Percentiles rank a stretch among this genome's conserved stretches.
Conservation (phyloP, 1,140 invertebrate species). For the Aphidius ervi region DNA sequence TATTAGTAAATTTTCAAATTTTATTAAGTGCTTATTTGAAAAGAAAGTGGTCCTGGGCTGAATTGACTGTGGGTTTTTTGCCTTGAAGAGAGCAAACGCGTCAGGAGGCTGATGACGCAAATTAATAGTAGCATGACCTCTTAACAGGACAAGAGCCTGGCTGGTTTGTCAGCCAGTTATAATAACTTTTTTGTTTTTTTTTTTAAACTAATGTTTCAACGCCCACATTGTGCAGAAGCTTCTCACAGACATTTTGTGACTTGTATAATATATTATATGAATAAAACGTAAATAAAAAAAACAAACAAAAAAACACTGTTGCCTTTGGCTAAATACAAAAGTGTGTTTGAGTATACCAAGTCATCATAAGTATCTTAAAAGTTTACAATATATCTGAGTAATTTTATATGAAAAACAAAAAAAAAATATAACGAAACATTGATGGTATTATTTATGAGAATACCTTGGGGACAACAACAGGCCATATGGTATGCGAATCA, state of each 20-base stretch:
- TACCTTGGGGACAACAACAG: too few species aligned
- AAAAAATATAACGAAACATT: too few species aligned
- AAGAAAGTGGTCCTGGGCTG: too few species aligned
- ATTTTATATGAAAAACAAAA: too few species aligned
- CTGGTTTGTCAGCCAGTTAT: conserved; percentile 26
- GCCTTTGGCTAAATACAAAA: too few species aligned
- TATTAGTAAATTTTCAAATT: conserved; percentile 28
- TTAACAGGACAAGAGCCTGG: conserved; percentile 43
- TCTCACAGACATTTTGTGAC: too few species aligned
- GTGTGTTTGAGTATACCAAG: too few species aligned
- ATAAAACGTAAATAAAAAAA: neutral
- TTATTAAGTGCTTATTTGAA: too few species aligned
- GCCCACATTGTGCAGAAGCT: neutral
- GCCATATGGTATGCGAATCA: neutral
- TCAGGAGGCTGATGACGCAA: conserved; percentile 59
- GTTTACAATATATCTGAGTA: too few species aligned
- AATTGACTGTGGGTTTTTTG: conserved; percentile 47
- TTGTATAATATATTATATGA: neutral
- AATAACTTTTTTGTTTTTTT: conserved; percentile 51
- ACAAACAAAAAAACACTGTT: neutral
- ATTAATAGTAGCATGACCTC: conserved; percentile 60
- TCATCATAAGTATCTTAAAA: too few species aligned
- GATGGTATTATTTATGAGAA: too few species aligned
- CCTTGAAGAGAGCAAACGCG: conserved; percentile 47
- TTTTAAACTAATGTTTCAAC: conserved; percentile 45